phyloP scores from a whole-genome alignment of 2,888 invertebrate species.

The Brachyptera putata region DNA sequence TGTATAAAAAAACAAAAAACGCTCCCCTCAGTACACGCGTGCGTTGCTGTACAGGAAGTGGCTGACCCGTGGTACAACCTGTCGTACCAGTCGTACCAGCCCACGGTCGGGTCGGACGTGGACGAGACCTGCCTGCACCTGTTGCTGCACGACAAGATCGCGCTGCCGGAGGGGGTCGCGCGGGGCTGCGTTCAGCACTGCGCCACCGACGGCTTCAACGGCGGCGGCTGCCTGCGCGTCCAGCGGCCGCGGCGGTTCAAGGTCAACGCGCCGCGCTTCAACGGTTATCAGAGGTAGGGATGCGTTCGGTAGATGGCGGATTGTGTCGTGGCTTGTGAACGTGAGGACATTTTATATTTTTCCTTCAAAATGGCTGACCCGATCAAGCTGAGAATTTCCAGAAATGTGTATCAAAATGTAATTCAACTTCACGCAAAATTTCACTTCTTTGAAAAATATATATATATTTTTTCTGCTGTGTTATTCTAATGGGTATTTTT shows the following conservation, averaged over 20 bases:
- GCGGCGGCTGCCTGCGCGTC: constrained; percentile 38
- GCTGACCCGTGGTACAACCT: constrained; percentile 56
- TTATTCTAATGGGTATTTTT: too few species aligned
- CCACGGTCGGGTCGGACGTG: constrained; percentile 36
- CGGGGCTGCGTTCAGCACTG: constrained; percentile 31
- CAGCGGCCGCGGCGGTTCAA: neutral
- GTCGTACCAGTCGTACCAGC: constrained; percentile 57
- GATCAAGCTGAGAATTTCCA: too few species aligned
- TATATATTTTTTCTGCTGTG: too few species aligned
- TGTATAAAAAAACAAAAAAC: too few species aligned
- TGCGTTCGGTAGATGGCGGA: constrained; percentile 34
- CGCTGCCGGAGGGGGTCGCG: neutral
- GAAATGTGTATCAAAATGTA: too few species aligned
- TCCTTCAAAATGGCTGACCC: too few species aligned
- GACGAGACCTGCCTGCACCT: neutral
- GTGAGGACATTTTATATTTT: neutral
- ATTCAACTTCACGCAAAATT: too few species aligned
- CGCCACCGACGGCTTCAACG: constrained; percentile 36
- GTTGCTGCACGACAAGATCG: neutral
- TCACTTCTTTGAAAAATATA: too few species aligned
- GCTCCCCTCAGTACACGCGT: too few species aligned
- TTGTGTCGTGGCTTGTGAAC: neutral
- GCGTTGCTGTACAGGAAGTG: too few species aligned
- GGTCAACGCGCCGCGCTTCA: neutral
- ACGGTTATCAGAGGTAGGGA: constrained; percentile 33